phyloP scores from a whole-genome alignment of 2,113 vertebrate genomes.

The Peromyscus maniculatus region DNA sequence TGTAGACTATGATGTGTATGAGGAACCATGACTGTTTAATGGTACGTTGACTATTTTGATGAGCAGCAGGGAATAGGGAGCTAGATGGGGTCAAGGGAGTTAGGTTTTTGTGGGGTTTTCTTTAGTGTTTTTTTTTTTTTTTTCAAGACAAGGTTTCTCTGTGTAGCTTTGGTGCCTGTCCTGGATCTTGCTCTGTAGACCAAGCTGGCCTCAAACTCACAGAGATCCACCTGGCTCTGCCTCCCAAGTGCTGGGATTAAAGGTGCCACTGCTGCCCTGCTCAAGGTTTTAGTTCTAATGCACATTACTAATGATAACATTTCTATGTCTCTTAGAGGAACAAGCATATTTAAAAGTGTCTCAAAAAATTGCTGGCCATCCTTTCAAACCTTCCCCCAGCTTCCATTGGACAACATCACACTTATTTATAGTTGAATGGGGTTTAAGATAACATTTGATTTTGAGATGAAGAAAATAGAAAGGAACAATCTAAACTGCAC shows the following conservation, averaged over 20 bases:
- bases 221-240: too few species aligned
- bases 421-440: background rate
- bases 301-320: background rate
- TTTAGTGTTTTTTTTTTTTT: too few species aligned
- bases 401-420: background rate
- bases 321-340: background rate
- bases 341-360: background rate
- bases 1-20: constrained; percentile 81
- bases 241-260: too few species aligned
- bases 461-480: background rate
- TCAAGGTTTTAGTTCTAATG: background rate
- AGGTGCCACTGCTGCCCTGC: too few species aligned
- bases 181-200: too few species aligned
- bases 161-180: too few species aligned
- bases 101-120: too few species aligned
- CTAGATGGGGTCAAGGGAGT: background rate
- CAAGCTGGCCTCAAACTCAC: too few species aligned
- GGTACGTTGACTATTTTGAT: constrained; percentile 61
- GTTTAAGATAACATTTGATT: background rate
- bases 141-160: too few species aligned
- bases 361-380: background rate
- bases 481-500: background rate
- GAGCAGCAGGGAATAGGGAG: constrained; percentile 25
- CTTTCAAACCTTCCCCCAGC: background rate
- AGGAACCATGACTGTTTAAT: constrained; percentile 77